Base-by-base conservation (phyloP, 2,888 invertebrate genomes). In the Hofmannophila pseudospretella region DNA sequence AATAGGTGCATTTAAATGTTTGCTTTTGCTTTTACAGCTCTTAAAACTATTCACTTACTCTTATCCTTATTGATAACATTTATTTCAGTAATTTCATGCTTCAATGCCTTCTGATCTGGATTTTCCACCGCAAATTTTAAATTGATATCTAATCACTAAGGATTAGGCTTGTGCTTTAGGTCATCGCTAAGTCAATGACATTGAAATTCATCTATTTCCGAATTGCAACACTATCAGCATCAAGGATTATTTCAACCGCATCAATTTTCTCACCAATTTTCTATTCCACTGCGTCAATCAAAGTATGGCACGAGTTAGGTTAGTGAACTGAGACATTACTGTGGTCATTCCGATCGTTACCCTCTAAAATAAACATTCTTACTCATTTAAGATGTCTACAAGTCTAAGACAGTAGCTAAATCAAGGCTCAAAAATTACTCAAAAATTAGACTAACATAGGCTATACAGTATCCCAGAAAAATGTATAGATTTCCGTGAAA, bases 271-370 rank as follows among this genome's bases (percentile, higher is more conserved):
- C 44, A 53, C 46, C 48, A 64, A 72, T 74, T 82, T 85, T 84
- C 82, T 76, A 67, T 78, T 66, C 64, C 62, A 76, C 63, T 82
- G 78, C 56, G 48, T 57, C 59, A 64, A 66, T 49, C 59, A 65
- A 63, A 66, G 73, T 81, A 84, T 65, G 65, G 78, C 80, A 82
- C 82, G 77, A 76, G 80, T 67, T 69, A 45, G 45, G 20, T 47
- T 47, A 56, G 28, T 76, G 64, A 69, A 72, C 67, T 59, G 64
- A 48, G 45, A 55, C 49, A 44, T 45, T 42, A 45, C 44, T 41
- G 36, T 42, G 32, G 29, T 32, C 29, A 14, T n/a, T 19, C 12
- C 26, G 39, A 32, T 36, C 32, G 12, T 34, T 41, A 36, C 37
- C 34, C 34, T 22, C 32, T 14, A 43, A 29, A 19, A 9, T 29